Conservation (phyloP, 1,140 invertebrate species). For the Elymnias hypermnestra region DNA sequence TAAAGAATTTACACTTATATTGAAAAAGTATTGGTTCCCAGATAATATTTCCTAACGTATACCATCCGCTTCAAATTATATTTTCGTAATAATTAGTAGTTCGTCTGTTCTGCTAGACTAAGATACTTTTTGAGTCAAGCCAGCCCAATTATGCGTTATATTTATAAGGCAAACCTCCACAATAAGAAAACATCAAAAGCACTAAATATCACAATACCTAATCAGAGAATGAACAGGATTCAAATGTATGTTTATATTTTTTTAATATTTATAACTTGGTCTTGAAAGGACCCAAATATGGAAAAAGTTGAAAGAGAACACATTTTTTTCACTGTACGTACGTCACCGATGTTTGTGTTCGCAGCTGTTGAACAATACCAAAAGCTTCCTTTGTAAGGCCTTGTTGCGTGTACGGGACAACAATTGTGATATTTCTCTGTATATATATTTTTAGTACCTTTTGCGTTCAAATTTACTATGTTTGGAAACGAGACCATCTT, state of each 20-base stretch:
- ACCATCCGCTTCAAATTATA: too few species aligned
- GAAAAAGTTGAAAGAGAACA: background rate
- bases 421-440: slow-evolving; percentile 13
- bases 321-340: background rate
- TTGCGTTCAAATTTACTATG: slow-evolving; percentile 7
- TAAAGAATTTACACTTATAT: too few species aligned
- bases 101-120: background rate
- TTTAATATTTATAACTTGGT: too few species aligned
- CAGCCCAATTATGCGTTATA: too few species aligned
- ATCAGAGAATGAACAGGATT: background rate
- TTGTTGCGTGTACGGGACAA: slow-evolving; percentile 4
- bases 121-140: too few species aligned
- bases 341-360: slow-evolving; percentile 21
- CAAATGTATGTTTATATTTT: background rate
- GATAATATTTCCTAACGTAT: too few species aligned
- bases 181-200: too few species aligned
- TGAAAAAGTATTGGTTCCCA: too few species aligned
- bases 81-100: background rate
- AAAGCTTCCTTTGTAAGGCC: slow-evolving; percentile 6
- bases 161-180: too few species aligned
- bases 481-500: slow-evolving; percentile 11
- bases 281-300: too few species aligned
- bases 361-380: slow-evolving; percentile 5
- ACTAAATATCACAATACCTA: too few species aligned
- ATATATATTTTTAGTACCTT: background rate